Conservation (phyloP, 1,140 invertebrate species). For the Yoshiicerus persimilis region DNA sequence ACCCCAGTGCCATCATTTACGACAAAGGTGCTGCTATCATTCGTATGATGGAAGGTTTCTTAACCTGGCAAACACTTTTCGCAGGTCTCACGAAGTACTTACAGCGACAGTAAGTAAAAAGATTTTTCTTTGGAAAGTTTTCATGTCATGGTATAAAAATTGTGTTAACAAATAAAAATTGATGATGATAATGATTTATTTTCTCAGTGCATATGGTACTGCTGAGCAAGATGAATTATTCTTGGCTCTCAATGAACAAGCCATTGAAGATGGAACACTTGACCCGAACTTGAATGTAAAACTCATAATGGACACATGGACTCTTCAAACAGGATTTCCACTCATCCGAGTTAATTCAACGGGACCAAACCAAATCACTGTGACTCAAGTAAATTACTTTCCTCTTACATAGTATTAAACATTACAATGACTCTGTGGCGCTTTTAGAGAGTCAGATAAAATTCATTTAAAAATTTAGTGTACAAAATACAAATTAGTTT, state of each 20-base stretch:
- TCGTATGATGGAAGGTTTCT: constrained; percentile 75
- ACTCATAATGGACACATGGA: constrained; percentile 79
- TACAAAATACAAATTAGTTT: background rate
- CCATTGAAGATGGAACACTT: constrained; percentile 49
- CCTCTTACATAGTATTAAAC: background rate
- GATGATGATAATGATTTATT: too few species aligned
- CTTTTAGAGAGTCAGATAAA: too few species aligned
- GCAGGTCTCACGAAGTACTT: constrained; percentile 66
- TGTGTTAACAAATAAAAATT: too few species aligned
- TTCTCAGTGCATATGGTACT: constrained; percentile 62
- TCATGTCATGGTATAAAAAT: too few species aligned
- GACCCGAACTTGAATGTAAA: constrained; percentile 57
- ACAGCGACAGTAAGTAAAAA: constrained; percentile 45
- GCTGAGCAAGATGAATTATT: constrained; percentile 73
- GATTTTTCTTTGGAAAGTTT: too few species aligned
- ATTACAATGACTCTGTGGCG: too few species aligned
- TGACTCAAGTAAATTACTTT: background rate
- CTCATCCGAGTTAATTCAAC: constrained; percentile 60
- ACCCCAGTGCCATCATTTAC: constrained; percentile 49
- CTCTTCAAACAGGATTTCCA: constrained; percentile 76
- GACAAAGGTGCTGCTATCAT: constrained; percentile 68
- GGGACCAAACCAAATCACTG: background rate
- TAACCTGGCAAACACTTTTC: constrained; percentile 69
- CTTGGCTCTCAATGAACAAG: constrained; percentile 62
- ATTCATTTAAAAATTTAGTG: background rate